These are phyloP conservation scores for Unio delphinus DNA, from an alignment of 2,888 invertebrate genomes.

Conservation along the genomic window DNA sequence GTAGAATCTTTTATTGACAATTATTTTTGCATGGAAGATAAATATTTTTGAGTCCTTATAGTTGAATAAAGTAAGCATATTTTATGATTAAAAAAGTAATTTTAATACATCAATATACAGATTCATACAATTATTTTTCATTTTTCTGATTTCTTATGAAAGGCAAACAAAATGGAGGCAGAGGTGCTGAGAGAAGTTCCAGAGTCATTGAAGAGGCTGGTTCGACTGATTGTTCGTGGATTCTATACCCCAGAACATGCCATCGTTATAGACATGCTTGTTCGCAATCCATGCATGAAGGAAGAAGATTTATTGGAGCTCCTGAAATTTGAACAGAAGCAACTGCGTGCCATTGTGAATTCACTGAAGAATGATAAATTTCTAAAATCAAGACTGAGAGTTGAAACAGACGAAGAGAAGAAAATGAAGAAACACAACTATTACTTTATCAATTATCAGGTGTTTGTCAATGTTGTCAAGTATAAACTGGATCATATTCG, in stretches of 20 bases:
- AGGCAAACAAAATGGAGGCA: conserved; percentile 57
- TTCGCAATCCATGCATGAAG: conserved; percentile 88
- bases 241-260: conserved; percentile 96
- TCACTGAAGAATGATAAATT: conserved; percentile 91
- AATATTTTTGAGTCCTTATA: no score
- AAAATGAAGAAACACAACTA: conserved; percentile 97
- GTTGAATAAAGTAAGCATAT: no score
- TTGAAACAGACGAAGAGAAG: conserved; percentile 95
- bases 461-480: conserved; percentile 96
- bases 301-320: conserved; percentile 82
- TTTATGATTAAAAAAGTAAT: no score
- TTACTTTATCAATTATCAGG: conserved; percentile 96
- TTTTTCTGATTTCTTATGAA: no score
- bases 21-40: no score
- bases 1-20: no score
- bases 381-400: conserved; percentile 80
- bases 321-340: conserved; percentile 91
- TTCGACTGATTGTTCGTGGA: conserved; percentile 90
- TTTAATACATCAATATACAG: no score
- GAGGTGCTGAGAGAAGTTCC: conserved; percentile 87
- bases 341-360: conserved; percentile 87
- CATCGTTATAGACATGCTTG: conserved; percentile 94
- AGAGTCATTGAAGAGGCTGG: conserved; percentile 89
- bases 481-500: conserved; percentile 97
- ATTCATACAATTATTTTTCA: no score